Evolutionary conservation across 1,140 invertebrate species (phyloP).

Genomic region (Procambarus virginalis): DNA sequence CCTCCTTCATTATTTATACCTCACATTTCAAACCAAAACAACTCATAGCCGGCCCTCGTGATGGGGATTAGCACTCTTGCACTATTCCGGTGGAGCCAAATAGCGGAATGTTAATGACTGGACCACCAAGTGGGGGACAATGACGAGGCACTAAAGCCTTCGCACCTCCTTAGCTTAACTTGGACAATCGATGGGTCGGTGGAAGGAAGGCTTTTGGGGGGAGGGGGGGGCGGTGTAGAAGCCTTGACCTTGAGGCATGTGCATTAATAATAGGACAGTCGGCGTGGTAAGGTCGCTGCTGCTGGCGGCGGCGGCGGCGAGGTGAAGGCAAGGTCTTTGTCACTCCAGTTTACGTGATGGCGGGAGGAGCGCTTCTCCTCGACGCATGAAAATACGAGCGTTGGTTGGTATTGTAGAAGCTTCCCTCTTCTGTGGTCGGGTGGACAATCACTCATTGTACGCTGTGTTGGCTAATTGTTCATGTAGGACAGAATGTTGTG

Average conservation of each 20-base stretch:
- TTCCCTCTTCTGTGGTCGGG: too few species aligned
- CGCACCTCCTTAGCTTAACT: background rate
- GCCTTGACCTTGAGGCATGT: background rate
- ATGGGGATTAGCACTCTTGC: background rate
- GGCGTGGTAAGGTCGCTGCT: background rate
- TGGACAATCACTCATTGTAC: too few species aligned
- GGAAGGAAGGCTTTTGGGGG: too few species aligned
- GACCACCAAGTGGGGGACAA: background rate
- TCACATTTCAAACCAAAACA: slow-evolving; percentile 40
- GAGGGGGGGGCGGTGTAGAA: background rate
- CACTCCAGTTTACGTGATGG: too few species aligned
- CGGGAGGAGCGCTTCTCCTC: too few species aligned
- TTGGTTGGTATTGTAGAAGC: too few species aligned
- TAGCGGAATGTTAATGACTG: background rate
- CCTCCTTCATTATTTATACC: slow-evolving; percentile 39
- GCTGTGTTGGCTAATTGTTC: too few species aligned
- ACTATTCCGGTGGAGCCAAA: background rate
- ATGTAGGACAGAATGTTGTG: too few species aligned
- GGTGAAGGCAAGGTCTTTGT: too few species aligned
- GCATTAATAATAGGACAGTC: background rate
- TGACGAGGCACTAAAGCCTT: background rate
- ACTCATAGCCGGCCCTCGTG: background rate
- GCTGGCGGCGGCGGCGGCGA: too few species aligned
- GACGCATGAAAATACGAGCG: too few species aligned
- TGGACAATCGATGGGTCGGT: background rate